Conservation (phyloP, 2,113 vertebrate species). For the Sander lucioperca region DNA sequence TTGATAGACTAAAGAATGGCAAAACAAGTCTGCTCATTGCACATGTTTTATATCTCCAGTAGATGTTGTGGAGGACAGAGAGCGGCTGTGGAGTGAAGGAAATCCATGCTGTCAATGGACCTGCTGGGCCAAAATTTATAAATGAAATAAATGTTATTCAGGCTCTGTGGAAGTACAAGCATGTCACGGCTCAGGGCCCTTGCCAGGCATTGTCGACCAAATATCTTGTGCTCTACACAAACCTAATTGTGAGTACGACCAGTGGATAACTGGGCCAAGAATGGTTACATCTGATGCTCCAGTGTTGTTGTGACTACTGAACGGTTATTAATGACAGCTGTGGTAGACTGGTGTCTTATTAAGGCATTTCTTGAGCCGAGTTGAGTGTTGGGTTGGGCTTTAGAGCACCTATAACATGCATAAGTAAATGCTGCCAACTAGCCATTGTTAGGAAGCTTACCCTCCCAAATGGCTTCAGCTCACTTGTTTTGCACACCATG, state of each 20-base stretch:
- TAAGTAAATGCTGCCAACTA: neutral
- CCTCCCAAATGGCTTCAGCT: slow-evolving; percentile 24
- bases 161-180: neutral
- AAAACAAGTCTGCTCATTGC: slow-evolving; percentile 54
- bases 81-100: neutral
- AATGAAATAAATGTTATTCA: slow-evolving; percentile 10
- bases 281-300: slow-evolving; percentile 3
- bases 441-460: slow-evolving; percentile 10
- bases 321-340: neutral
- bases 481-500: slow-evolving; percentile 14
- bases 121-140: slow-evolving; percentile 39
- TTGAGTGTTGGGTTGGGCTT: neutral
- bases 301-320: slow-evolving; percentile 29
- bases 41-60: slow-evolving; percentile 50
- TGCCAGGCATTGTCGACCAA: slow-evolving; percentile 6
- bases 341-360: neutral
- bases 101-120: slow-evolving; percentile 46
- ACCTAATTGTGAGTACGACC: neutral
- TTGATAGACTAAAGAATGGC: slow-evolving; percentile 65
- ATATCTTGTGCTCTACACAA: slow-evolving; percentile 5
- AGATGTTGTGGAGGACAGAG: neutral
- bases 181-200: neutral
- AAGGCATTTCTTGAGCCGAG: slow-evolving; percentile 20
- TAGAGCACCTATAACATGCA: neutral
- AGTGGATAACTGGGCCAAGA: neutral